Base-by-base conservation (phyloP, 2,888 invertebrate species). In the Bombylius major region DNA sequence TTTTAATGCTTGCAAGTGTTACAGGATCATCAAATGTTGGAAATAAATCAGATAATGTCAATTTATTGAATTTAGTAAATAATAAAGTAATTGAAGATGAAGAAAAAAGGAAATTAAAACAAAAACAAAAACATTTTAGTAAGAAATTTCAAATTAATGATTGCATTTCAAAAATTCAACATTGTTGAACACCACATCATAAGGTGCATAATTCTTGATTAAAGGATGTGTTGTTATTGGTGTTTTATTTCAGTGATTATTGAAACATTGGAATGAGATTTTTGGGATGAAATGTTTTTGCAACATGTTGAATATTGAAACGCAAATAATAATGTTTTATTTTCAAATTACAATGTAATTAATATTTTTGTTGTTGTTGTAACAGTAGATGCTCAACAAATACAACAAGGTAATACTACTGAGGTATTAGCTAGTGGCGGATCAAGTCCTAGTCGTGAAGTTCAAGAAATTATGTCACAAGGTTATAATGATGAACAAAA, bases 381-480 rank as follows among this genome's bases (percentile, higher is more conserved):
- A 42, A 11, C 39, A 39, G 11, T 4, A 11, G 39, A 42, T 42
- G 8, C 11, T 11, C 39, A 42, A 11, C 39, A 42, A 42, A 36
- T 7, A 42, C 11, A 11, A 11, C 11, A 11, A 42, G 11, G 11
- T 1, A 42, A 8, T 11, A 11, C 4, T 34, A 42, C 48, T 45
- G 55, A 50, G 31, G 69, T 69, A 53, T 58, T 80, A 62, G 82
- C 84, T 2, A 89, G 89, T 53, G 88, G 86, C n/a, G 89, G 89
- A 13, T 91, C 91, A 58, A 91, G 90, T 70, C 89, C 90, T 9
- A 91, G 91, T 65, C 79, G 90, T 32, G 93, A 94, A 75, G 93
- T 93, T 32, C 85, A 89, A 69, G 87, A 92, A 75, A 93, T 93
- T 63, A 78, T 93, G 70, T 83, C 86, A 48, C 83, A 82, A 62